Base-by-base conservation (phyloP, 2,888 invertebrate species). In the Thereva unica region DNA sequence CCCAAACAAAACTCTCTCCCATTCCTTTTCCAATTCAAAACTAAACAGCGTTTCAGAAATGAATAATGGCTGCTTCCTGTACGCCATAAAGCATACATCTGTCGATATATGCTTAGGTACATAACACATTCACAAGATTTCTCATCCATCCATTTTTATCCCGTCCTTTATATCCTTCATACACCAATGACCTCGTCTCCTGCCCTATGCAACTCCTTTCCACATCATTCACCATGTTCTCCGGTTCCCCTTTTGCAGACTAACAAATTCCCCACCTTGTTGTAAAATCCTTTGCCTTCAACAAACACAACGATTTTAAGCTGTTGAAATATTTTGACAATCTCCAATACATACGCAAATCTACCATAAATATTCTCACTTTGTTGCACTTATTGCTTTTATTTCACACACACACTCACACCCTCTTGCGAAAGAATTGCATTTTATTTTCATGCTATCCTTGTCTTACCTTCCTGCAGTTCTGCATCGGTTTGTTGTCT, bases 51-150 rank as follows among this genome's bases (percentile, higher is more conserved):
- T 64, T 71, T 72, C 71, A 72, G 74, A 76, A 76, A 78, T 80
- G 77, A 78, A 76, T 79, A 80, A 80, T 80, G 80, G 79, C 81
- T 76, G 79, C 76, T 75, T 73, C 72, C 70, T 74, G 74, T 75
- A 75, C 75, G 74, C 76, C 76, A 76, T 75, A 76, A 73, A 76
- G 73, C 77, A 77, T 74, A 74, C 74, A 74, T 72, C 72, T 72
- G 75, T 76, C 75, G 78, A 78, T 75, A 72, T 71, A 68, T 69
- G 67, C 47, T 38, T 45, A 4, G 61, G 68, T 65, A 55, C 44
- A 67, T 50, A 69, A 63, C 67, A 64, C 71, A 71, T 72, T 70
- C 67, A 70, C 68, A 67, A 67, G 59, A 66, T 55, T 68, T 44
- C 57, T 47, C 66, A 47, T 44, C 56, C 56, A 56, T 44, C 34